phyloP scores from a whole-genome alignment of 1,140 invertebrate genomes.

The Drosophila nannoptera region DNA sequence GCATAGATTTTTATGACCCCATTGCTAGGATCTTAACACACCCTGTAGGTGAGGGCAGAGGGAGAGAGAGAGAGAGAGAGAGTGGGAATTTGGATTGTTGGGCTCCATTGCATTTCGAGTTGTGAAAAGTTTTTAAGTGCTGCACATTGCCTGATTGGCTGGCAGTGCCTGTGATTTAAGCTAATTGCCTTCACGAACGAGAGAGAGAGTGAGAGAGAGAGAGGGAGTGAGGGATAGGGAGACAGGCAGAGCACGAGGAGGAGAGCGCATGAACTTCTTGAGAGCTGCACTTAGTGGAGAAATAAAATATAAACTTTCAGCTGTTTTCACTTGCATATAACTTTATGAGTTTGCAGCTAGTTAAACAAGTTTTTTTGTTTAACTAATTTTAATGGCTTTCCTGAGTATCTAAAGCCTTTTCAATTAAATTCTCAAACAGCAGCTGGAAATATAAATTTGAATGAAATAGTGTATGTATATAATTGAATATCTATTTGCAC shows the following conservation, averaged over 20 bases:
- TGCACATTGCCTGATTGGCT: slow-evolving; percentile 66
- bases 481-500: not conserved
- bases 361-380: not conserved
- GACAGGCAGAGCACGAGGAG: not conserved
- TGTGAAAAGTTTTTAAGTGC: slow-evolving; percentile 65
- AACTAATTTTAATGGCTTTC: slow-evolving; percentile 3
- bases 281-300: not conserved
- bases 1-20: slow-evolving; percentile 52
- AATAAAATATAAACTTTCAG: not conserved
- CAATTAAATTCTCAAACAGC: not conserved
- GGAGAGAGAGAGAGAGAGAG: too few relatives aligned
- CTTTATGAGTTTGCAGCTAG: slow-evolving; percentile 3
- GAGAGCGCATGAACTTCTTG: not conserved
- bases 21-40: slow-evolving; percentile 28
- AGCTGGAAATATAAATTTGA: not conserved
- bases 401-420: slow-evolving; percentile 1
- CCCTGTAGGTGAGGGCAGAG: slow-evolving; percentile 18
- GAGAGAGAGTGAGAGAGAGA: not conserved
- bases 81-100: not conserved
- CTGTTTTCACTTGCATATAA: slow-evolving; percentile 3
- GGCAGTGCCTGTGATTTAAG: slow-evolving; percentile 57
- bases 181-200: slow-evolving; percentile 55
- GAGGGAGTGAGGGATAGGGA: slow-evolving; percentile 1
- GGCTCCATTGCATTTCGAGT: slow-evolving; percentile 41
- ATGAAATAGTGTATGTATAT: too few relatives aligned